These are phyloP conservation scores for Mantis religiosa DNA, from an alignment of 2,888 invertebrate species.

Conservation along the genomic window DNA sequence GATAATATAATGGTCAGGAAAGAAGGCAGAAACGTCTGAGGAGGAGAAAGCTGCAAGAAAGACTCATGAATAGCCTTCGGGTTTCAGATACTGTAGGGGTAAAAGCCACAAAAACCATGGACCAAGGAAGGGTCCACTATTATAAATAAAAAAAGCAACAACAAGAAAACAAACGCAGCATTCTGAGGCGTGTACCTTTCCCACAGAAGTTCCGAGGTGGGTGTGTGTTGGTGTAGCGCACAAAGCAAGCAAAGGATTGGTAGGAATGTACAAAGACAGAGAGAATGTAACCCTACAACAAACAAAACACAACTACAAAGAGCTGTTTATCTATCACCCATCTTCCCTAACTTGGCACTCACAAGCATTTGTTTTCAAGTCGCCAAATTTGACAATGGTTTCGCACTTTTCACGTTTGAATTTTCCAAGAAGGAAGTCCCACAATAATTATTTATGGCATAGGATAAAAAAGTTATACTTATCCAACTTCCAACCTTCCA, in stretches of 20 bases:
- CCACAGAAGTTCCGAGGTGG: background rate
- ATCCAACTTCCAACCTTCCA: too few relatives aligned
- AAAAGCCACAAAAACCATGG: background rate
- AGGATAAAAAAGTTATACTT: too few relatives aligned
- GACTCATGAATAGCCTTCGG: background rate
- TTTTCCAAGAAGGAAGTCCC: too few relatives aligned
- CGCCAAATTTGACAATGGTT: too few relatives aligned
- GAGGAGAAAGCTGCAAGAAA: background rate
- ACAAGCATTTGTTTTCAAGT: too few relatives aligned
- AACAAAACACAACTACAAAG: too few relatives aligned
- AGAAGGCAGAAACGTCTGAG: background rate
- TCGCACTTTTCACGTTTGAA: too few relatives aligned
- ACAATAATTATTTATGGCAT: too few relatives aligned
- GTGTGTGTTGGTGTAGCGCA: background rate
- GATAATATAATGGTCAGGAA: background rate
- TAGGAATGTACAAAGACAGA: background rate
- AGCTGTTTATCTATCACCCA: too few relatives aligned
- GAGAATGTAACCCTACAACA: background rate
- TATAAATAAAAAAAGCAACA: background rate
- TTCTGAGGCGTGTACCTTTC: background rate
- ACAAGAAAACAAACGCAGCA: background rate
- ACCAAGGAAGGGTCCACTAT: background rate
- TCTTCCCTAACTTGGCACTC: too few relatives aligned
- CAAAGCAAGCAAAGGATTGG: background rate
- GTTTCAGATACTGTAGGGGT: background rate